Percentiles rank a stretch among this genome's conserved stretches.
Conservation (phyloP, 23 tunicate species). For the Corella eumyota region DNA sequence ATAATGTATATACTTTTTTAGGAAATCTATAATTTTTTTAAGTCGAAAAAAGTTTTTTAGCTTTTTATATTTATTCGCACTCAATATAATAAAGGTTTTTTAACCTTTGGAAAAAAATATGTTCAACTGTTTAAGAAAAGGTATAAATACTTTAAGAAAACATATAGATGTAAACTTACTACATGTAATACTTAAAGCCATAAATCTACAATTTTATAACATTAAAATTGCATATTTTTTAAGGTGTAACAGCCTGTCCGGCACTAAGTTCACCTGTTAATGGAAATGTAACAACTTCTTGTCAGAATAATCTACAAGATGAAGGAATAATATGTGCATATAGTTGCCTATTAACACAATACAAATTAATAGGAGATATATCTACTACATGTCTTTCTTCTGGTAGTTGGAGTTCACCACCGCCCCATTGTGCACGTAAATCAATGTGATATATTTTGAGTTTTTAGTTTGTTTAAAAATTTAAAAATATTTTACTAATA, state of each 20-base stretch:
- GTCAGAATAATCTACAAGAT: slow-evolving; percentile 16
- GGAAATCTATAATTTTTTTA: too few relatives aligned
- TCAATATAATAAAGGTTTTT: too few relatives aligned
- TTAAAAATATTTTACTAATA: neutral
- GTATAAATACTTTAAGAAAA: too few relatives aligned
- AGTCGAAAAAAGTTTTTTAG: too few relatives aligned
- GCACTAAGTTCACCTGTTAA: slow-evolving; percentile 13
- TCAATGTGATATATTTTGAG: neutral
- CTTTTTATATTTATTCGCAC: neutral
- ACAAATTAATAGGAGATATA: slow-evolving; percentile 26
- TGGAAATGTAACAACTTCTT: slow-evolving; percentile 34
- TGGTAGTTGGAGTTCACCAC: slow-evolving; percentile 45
- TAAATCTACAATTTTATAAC: too few relatives aligned
- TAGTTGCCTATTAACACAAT: slow-evolving; percentile 8
- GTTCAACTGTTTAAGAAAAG: too few relatives aligned
- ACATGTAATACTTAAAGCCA: too few relatives aligned
- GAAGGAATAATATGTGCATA: slow-evolving; percentile 28
- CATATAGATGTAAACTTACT: too few relatives aligned
- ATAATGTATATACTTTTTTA: too few relatives aligned
- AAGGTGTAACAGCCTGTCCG: slow-evolving; percentile 47
- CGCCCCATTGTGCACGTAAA: slow-evolving; percentile 40
- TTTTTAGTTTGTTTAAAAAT: neutral
- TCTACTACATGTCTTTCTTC: slow-evolving; percentile 22
- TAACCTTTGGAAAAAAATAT: too few relatives aligned
- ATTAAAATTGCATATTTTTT: too few relatives aligned